Conservation (phyloP, 2,797 vertebrate species). For the Thripadectes ignobilis region DNA sequence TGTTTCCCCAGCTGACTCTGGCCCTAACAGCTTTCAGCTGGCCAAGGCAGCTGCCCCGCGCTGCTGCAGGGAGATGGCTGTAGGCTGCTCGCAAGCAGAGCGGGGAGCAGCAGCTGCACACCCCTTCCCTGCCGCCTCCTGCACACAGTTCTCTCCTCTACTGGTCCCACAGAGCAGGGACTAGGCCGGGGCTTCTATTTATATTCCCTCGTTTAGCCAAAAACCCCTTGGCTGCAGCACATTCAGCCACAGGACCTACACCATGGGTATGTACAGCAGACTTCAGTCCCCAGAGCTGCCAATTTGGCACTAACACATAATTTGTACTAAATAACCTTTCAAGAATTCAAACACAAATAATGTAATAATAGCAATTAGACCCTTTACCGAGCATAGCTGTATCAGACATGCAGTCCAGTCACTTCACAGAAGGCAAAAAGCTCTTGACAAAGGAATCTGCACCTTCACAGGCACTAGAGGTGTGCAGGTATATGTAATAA, state of each 20-base stretch:
- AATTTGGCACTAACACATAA: not conserved
- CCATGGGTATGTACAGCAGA: not conserved
- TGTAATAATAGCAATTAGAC: conserved; percentile 61
- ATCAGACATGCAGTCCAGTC: conserved; percentile 29
- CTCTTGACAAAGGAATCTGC: conserved; percentile 27
- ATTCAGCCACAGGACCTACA: accelerated
- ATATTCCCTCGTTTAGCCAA: not conserved
- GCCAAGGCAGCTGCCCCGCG: not conserved
- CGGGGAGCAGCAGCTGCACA: not conserved
- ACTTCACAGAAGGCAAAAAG: conserved; percentile 30
- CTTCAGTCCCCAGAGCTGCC: not conserved
- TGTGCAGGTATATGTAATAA: conserved; percentile 51
- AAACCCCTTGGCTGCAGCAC: not conserved
- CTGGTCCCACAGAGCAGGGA: not conserved
- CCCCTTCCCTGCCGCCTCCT: not conserved
- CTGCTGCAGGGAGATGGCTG: not conserved
- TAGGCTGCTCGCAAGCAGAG: not conserved
- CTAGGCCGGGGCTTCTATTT: not conserved
- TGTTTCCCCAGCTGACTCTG: conserved; percentile 2
- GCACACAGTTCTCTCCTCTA: accelerated
- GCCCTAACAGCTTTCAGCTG: conserved; percentile 27
- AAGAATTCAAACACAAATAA: conserved; percentile 50
- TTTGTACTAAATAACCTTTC: conserved; percentile 35
- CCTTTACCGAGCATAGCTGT: conserved; percentile 18
- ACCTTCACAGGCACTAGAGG: conserved; percentile 22